Base-by-base conservation (phyloP, 2,113 vertebrate genomes). In the Tychaedon coryphoeus region DNA sequence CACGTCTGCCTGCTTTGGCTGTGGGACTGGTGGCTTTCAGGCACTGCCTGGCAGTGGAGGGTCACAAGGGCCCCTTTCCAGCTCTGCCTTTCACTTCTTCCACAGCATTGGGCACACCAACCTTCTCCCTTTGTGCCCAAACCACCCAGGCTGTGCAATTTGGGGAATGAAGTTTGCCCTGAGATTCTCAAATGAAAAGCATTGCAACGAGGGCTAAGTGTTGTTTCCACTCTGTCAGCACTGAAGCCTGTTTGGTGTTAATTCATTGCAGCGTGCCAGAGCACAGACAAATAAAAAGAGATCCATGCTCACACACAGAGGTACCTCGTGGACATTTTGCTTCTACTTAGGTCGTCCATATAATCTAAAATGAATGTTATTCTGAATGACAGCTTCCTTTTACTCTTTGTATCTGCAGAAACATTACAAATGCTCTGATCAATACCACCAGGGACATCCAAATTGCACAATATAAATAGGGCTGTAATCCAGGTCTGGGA, bases 331-430 rank as follows among this genome's bases (percentile, higher is more conserved):
- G 82, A 96, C 73, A 42, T 87, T 73, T 81, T 93, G 56, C 90
- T 82, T 82, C 47, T 64, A 66, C 85, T 90, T 88, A 60, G 60
- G 69, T 86, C 62, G 84, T 76, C 93, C 36, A 3, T 86, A 71
- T 76, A 92, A 92, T 71, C 62, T 88, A 20, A 94, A 95, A 67
- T 61, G 75, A 93, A 87, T 48, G 79, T 83, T 90, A 69, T 53
- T 80, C 76, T 92, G 92, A 94, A 58, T 87, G 94, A 95, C 93
- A 93, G 90, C 86, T 81, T 89, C 83, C 4, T 19, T 83, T 93
- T 96, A 88, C 83, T 97, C 47, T 62, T 88, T 91, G 82, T 71
- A 26, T 71, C 28, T 67, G 71, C 79, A 94, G 92, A 92, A 94
- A 82, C 69, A 60, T 92, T 90, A 43, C 40, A 88, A 91, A 91